phyloP scores from a whole-genome alignment of 2,888 invertebrate genomes.

The Limenitis arthemis region DNA sequence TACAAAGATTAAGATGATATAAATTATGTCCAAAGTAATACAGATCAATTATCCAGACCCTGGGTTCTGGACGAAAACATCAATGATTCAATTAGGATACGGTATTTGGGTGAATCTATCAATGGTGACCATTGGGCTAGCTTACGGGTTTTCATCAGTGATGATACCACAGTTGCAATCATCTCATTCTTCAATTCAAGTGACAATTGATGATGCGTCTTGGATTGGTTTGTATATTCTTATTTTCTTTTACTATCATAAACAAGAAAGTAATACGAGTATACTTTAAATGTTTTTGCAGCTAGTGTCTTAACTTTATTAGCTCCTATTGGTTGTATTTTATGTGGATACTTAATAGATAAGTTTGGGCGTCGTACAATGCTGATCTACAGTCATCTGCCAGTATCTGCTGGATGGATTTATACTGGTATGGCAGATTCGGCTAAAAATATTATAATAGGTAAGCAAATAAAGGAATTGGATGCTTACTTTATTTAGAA shows the following conservation, averaged over 20 bases:
- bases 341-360: conserved; percentile 76
- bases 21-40: conserved; percentile 8
- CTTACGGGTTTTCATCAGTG: conserved; percentile 74
- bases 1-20: too few relatives aligned
- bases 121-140: conserved; percentile 71
- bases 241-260: too few relatives aligned
- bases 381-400: conserved; percentile 71
- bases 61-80: conserved; percentile 38
- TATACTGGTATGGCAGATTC: conserved; percentile 63
- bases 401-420: conserved; percentile 76
- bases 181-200: conserved; percentile 47
- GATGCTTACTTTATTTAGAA: neutral
- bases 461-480: conserved; percentile 28
- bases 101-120: conserved; percentile 64
- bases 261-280: neutral
- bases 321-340: conserved; percentile 74
- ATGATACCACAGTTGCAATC: conserved; percentile 68
- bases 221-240: conserved; percentile 65
- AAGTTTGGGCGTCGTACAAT: conserved; percentile 71
- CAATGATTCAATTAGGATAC: conserved; percentile 42
- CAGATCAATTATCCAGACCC: conserved; percentile 33
- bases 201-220: conserved; percentile 61
- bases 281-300: conserved; percentile 35
- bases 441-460: conserved; percentile 68
- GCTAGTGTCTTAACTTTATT: conserved; percentile 72